Percentiles rank a stretch among this genome's conserved stretches.
phyloP scores from a whole-genome alignment of 2,888 invertebrate genomes.

The Capitulum mitella region DNA sequence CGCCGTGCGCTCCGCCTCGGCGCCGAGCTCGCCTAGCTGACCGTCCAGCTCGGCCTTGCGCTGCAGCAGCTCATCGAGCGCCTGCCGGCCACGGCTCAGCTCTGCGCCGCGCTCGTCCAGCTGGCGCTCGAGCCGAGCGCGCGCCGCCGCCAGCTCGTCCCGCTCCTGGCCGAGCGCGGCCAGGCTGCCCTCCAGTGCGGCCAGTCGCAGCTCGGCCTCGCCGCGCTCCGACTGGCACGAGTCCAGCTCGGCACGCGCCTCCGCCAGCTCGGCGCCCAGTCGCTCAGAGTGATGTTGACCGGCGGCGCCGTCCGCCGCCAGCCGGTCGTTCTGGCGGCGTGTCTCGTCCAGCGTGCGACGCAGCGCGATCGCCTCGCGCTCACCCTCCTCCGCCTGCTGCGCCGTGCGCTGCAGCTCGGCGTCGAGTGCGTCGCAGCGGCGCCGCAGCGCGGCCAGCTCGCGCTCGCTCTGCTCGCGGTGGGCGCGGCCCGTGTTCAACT shows the following conservation, averaged over 20 bases:
- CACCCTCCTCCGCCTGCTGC: not conserved
- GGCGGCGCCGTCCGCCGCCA: not conserved
- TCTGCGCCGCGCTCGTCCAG: not conserved
- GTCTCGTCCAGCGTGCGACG: not conserved
- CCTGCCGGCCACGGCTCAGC: not conserved
- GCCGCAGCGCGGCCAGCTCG: not conserved
- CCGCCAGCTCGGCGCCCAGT: not conserved
- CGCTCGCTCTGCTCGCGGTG: not conserved
- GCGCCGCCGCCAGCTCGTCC: not conserved
- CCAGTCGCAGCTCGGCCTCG: slow-evolving; percentile 7
- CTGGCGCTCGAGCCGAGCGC: not conserved
- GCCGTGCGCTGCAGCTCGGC: not conserved
- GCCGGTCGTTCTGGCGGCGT: not conserved
- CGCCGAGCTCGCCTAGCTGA: not conserved
- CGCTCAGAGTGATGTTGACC: not conserved
- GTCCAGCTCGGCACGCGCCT: not conserved
- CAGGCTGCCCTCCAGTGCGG: slow-evolving; percentile 10
- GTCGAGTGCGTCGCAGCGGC: not conserved
- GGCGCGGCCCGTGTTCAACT: not conserved
- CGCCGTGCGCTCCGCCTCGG: slow-evolving; percentile 16
- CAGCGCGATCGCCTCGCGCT: not conserved
- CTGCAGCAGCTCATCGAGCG: not conserved
- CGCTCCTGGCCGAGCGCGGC: slow-evolving; percentile 7
- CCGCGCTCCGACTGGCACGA: not conserved
- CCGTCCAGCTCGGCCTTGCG: not conserved